Evolutionary conservation across 2,888 invertebrate species (phyloP).

Genomic region (Cremastobaeus sp.): DNA sequence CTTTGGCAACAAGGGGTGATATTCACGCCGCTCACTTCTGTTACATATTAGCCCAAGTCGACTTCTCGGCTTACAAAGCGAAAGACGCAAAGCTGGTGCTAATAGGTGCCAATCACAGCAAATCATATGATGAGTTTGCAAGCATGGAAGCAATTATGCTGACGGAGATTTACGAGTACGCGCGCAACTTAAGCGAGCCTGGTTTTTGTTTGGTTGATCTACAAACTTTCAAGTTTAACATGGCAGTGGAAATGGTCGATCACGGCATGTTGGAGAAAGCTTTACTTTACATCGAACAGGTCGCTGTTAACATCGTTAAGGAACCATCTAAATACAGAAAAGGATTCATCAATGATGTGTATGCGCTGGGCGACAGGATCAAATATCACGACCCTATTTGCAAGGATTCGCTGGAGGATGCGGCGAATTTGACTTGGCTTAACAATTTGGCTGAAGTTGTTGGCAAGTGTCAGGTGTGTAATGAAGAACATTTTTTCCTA

Average conservation of each 20-base stretch:
- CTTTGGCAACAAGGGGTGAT: conserved; percentile 86
- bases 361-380: conserved; percentile 81
- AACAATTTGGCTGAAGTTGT: conserved; percentile 79
- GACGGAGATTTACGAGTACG: conserved; percentile 97
- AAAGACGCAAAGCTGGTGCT: conserved; percentile 85
- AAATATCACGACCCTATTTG: conserved; percentile 85
- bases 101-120: conserved; percentile 85
- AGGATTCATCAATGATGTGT: conserved; percentile 79
- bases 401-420: conserved; percentile 78
- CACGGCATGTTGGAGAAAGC: conserved; percentile 89
- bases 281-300: conserved; percentile 89
- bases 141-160: conserved; percentile 92
- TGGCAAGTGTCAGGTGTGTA: conserved; percentile 76
- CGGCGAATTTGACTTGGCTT: conserved; percentile 82
- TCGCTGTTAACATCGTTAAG: conserved; percentile 83
- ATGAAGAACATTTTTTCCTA: neutral
- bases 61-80: conserved; percentile 79
- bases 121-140: conserved; percentile 84
- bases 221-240: conserved; percentile 90
- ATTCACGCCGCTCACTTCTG: conserved; percentile 96
- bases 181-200: conserved; percentile 87
- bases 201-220: conserved; percentile 85
- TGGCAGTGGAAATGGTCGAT: conserved; percentile 88
- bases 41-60: conserved; percentile 91
- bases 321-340: conserved; percentile 80